Percentiles rank a stretch among this genome's conserved stretches.
phyloP scores from a whole-genome alignment of 2,797 vertebrate genomes.

The Euthynnus affinis region DNA sequence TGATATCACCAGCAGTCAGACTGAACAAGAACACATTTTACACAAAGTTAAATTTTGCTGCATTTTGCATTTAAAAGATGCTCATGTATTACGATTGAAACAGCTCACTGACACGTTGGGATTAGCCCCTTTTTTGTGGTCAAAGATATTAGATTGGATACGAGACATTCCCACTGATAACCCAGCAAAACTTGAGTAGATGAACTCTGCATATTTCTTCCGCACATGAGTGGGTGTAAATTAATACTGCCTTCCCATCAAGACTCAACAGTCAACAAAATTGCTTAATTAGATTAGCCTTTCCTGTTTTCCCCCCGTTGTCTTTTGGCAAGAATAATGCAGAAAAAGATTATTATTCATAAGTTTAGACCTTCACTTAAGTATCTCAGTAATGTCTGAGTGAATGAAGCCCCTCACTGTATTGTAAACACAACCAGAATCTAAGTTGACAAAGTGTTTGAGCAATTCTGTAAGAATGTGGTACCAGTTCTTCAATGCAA shows the following conservation, averaged over 20 bases:
- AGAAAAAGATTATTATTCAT: background rate
- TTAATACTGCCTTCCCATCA: background rate
- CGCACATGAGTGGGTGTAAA: background rate
- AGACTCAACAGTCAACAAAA: background rate
- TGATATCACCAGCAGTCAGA: conserved; percentile 6
- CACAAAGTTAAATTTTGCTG: background rate
- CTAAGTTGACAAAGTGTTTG: background rate
- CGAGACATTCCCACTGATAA: too few relatives aligned
- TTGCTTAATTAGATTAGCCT: conserved; percentile 3
- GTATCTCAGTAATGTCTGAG: background rate
- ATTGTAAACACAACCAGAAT: background rate
- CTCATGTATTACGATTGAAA: background rate
- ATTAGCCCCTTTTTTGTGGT: background rate
- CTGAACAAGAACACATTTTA: background rate
- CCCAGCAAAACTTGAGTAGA: conserved; percentile 2
- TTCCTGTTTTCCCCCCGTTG: background rate
- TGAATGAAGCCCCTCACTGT: background rate
- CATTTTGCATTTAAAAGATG: background rate
- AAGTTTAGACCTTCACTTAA: conserved; percentile 7
- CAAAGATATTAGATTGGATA: background rate
- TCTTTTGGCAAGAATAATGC: background rate
- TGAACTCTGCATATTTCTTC: conserved; percentile 13
- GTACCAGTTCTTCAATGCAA: background rate
- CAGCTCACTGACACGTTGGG: background rate
- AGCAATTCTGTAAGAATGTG: background rate